These are phyloP conservation scores for Tetranychus piercei DNA, from an alignment of 2,888 invertebrate genomes.

Conservation along the genomic window DNA sequence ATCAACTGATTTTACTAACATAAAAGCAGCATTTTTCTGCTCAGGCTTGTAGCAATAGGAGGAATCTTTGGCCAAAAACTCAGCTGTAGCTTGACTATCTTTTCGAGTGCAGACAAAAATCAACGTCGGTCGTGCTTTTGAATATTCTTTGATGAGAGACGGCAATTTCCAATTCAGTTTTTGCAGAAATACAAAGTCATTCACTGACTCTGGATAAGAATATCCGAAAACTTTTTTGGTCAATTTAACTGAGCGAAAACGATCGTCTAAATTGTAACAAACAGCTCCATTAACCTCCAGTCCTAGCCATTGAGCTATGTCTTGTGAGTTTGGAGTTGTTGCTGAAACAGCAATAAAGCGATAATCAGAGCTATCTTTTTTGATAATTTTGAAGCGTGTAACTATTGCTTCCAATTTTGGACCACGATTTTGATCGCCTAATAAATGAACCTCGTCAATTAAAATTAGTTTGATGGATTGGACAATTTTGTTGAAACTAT, in stretches of 20 bases:
- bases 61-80: slow-evolving; percentile 37
- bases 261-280: slow-evolving; percentile 36
- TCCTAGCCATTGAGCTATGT: slow-evolving; percentile 31
- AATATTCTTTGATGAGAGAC: slow-evolving; percentile 47
- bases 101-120: slow-evolving; percentile 60
- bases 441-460: slow-evolving; percentile 44
- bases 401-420: slow-evolving; percentile 59
- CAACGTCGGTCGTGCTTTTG: slow-evolving; percentile 52
- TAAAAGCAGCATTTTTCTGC: not conserved
- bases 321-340: slow-evolving; percentile 55
- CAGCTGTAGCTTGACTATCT: slow-evolving; percentile 49
- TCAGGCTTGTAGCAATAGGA: not conserved
- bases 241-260: slow-evolving; percentile 52
- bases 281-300: slow-evolving; percentile 9
- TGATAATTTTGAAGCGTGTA: slow-evolving; percentile 56
- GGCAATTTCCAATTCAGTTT: slow-evolving; percentile 54
- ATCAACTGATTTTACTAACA: not conserved
- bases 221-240: slow-evolving; percentile 53
- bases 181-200: slow-evolving; percentile 55
- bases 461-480: slow-evolving; percentile 30
- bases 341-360: slow-evolving; percentile 59
- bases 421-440: slow-evolving; percentile 51
- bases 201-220: slow-evolving; percentile 39
- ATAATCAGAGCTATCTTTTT: slow-evolving; percentile 19
- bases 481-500: slow-evolving; percentile 33